Base-by-base conservation (phyloP, 1,140 invertebrate genomes). In the Pristionchus pacificus region DNA sequence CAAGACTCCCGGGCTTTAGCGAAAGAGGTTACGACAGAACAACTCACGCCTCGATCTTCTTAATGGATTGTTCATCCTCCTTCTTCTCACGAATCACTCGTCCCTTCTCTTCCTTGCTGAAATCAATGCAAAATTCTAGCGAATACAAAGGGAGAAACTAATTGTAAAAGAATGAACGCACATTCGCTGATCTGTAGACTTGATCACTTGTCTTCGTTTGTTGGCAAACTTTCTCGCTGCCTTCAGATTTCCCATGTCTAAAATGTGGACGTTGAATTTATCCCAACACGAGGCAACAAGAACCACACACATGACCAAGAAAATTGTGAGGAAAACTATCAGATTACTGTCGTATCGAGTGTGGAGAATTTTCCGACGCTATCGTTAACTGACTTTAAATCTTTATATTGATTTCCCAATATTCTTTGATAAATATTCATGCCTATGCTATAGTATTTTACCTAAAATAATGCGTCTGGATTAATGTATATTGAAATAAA, bases 171-270 rank as follows among this genome's bases (percentile, higher is more conserved):
- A 3, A 6, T 29, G 31, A 60, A 70, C 73, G 76, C 61, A 83
- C 82, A 83, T 78, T 78, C 81, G 67, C 28, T 65, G 70, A 70
- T 83, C 81, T 13, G 82, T 83, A 28, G 74, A 71, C 58, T 84
- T 83, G 57, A 83, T 78, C 30, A 82, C 49, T 33, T 81, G 82
- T 33, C 74, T 59, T 10, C 80, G 61, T 31, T 72, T 77, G 31
- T 79, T 80, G 15, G 79, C 65, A 64, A 79, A 76, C 33, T 81
- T 83, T 63, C 75, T 69, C 0, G 78, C 74, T 57, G 77, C 77
- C 59, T 81, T 78, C 1, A 60, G 60, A 38, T 73, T 73, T 61
- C 71, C 71, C 71, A 73, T 73, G 60, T n/a, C 38, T 58, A 49
- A 49, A 10, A 49, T 10, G 6, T 49, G 38, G n/a, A n/a, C n/a